Evolutionary conservation across 2,797 vertebrate genomes (phyloP), one percentile per base, ranked within the genome.

Genomic region (Octomys mimax): DNA sequence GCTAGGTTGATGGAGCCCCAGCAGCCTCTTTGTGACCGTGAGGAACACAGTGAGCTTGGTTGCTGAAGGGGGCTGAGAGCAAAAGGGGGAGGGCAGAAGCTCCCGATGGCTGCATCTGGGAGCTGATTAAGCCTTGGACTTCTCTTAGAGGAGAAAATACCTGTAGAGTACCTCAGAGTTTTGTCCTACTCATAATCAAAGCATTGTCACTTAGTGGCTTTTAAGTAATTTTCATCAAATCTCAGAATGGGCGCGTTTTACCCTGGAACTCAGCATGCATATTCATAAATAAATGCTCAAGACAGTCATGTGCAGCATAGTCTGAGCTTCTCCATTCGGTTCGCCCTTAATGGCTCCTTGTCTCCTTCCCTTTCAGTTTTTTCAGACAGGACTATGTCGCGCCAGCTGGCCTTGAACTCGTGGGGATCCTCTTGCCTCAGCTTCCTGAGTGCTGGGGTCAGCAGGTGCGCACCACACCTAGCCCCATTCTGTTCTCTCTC

Each of bases 101-200:
- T 52, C 61, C 57, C 2, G 0, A 0, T 46, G 42, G 12, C 1
- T 0, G 0, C 22, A 31, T 31, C 64, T 5, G 26, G 89, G n/a
- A 36, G 73, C n/a, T 54, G 33, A 42, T 61, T 24, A 73, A 70
- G 71, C 28, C 33, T 2, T 42, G 6, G 21, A 28, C 77, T 68
- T 64, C 71, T 33, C 3, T 24, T 12, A 33, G 11, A 54, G 87
- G 26, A 18, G 49, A 54, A 16, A 42, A 89, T 10, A 36, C 39
- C 49, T 54, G 16, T 39, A 26, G 24, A 36, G n/a, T 24, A 42
- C 42, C 42, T 5, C 9, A 18, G 62, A 86, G 77, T 42, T n/a
- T 73, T 75, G 46, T 81, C 49, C 39, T 33, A 22, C 21, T 81
- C 85, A 61, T 0, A 78, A 87, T 46, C 86, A 82, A 66, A 82